Evolutionary conservation across 2,113 vertebrate species (phyloP), one percentile per base, ranked within the genome.

Genomic region (Miniopterus natalensis): DNA sequence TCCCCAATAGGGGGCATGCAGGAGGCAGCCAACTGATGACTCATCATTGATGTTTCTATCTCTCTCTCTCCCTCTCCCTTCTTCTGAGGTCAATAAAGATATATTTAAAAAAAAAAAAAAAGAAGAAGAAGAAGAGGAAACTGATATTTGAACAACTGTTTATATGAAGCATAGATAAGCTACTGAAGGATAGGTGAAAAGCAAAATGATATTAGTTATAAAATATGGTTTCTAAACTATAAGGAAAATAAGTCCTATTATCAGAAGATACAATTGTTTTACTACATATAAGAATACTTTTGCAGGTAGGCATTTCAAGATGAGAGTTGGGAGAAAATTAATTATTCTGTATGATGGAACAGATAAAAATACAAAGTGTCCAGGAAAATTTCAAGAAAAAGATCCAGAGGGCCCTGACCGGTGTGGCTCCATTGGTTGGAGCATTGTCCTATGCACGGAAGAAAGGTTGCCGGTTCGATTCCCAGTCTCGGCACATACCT

Each of bases 331-430:
- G 40, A 85, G 31, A 94, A 9, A 93, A 93, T 61, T 75, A 73
- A 79, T 85, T 84, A 93, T 65, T 77, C 31, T 71, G 8, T 66
- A 20, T 36, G 12, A 71, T n/a, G n/a, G 6, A 81, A 57, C 6
- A 92, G 45, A 71, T 79, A n/a, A 91, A 93, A 78, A 93, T 53
- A 10, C 51, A 42, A 89, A 40, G 5, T 73, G 80, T 74, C 36
- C 1, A 12, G 40, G 36, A 85, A 61, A 86, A 66, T 79, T 10
- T 57, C 27, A 89, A 78, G 27, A 40, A 57, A 57, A 85, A 65
- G 1, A 84, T 45, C 36, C 49, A 71, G 45, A 92, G 25, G 5
- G 25, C 59, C 59, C 25, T 25, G 8, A 10, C 59, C 5, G 4
- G 59, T 61, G 25, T 61, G 25, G 25, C 59, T 61, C 25, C 9